Evolutionary conservation across 2,797 vertebrate species (phyloP).

Genomic region (Gadopsis bispinosus): DNA sequence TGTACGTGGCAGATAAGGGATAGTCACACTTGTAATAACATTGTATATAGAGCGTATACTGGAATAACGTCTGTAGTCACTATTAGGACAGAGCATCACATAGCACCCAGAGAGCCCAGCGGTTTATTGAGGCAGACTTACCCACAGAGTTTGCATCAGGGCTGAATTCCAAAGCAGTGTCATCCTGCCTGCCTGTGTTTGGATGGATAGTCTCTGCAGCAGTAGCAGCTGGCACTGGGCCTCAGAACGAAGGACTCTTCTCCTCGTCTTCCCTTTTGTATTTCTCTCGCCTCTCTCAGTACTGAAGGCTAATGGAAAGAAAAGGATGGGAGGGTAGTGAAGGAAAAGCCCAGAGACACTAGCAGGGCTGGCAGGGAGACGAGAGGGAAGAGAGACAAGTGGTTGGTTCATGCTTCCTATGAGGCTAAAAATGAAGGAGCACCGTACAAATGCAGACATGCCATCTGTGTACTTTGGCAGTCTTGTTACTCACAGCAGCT

Average conservation of each 20-base stretch:
- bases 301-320: constrained; percentile 56
- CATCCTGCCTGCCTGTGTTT: constrained; percentile 49
- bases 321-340: constrained; percentile 38
- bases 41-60: constrained; percentile 11
- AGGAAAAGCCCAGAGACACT: constrained; percentile 48
- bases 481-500: background rate
- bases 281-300: constrained; percentile 68
- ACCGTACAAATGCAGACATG: constrained; percentile 7
- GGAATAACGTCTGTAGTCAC: constrained; percentile 24
- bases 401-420: constrained; percentile 38
- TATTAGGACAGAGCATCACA: constrained; percentile 17
- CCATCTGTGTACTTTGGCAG: constrained; percentile 12
- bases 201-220: constrained; percentile 73
- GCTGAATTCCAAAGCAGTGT: constrained; percentile 65
- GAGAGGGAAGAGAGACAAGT: constrained; percentile 37
- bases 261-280: constrained; percentile 67
- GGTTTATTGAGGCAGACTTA: constrained; percentile 26
- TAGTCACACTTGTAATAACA: constrained; percentile 15
- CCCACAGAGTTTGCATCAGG: constrained; percentile 49
- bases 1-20: constrained; percentile 22
- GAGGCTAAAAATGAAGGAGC: constrained; percentile 33
- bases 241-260: constrained; percentile 60
- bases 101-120: constrained; percentile 23
- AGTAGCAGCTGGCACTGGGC: constrained; percentile 71
- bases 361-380: constrained; percentile 35